These are phyloP conservation scores for Ips typographus DNA, from an alignment of 1,140 invertebrate species.

Conservation along the genomic window DNA sequence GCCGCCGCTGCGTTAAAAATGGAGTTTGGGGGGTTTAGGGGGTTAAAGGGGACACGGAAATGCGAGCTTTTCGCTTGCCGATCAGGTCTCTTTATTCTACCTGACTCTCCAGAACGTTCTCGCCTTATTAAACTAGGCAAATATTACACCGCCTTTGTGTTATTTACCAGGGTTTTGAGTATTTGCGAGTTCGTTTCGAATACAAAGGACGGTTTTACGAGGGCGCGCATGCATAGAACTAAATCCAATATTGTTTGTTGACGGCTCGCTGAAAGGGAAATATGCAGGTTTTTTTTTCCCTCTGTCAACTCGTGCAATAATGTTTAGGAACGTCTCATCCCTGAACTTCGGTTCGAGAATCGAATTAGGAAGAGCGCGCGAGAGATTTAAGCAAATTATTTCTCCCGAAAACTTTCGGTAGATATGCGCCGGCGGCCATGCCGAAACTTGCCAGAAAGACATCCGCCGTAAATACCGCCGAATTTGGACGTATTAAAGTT, in stretches of 20 bases:
- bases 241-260: constrained; percentile 22
- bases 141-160: constrained; percentile 29
- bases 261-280: constrained; percentile 1
- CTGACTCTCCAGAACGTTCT: constrained; percentile 20
- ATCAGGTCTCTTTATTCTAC: constrained; percentile 28
- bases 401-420: constrained; percentile 20
- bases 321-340: constrained; percentile 7
- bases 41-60: constrained; percentile 17
- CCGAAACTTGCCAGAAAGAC: constrained; percentile 24
- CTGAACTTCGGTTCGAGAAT: constrained; percentile 14
- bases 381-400: constrained; percentile 25
- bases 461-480: constrained; percentile 30
- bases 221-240: constrained; percentile 9
- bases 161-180: constrained; percentile 27
- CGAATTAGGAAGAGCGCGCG: constrained; percentile 22
- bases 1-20: background rate
- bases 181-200: constrained; percentile 28
- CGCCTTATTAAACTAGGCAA: constrained; percentile 32
- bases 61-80: constrained; percentile 29
- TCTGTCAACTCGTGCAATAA: constrained; percentile 8
- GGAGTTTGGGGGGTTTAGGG: background rate
- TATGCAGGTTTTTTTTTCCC: background rate
- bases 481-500: constrained; percentile 36
- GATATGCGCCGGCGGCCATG: background rate
- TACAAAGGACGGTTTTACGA: constrained; percentile 25